phyloP scores from a whole-genome alignment of 2,113 vertebrate species.

The Protobothrops flavoviridis region DNA sequence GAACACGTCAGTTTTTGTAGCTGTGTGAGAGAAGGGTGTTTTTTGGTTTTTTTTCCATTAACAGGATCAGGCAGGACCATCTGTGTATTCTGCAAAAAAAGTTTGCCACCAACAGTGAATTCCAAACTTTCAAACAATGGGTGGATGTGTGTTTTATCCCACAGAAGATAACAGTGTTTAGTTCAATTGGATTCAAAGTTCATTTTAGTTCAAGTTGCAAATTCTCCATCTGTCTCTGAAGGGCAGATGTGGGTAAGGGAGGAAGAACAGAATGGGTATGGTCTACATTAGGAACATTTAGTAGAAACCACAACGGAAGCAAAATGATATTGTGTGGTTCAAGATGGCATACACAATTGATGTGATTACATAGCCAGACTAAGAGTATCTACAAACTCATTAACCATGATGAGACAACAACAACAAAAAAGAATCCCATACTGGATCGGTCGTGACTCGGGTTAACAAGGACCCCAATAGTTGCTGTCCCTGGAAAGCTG shows the following conservation, averaged over 20 bases:
- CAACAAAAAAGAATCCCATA: background rate
- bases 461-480: background rate
- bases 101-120: slow-evolving; percentile 68
- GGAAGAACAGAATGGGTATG: background rate
- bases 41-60: slow-evolving; percentile 79
- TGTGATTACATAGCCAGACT: background rate
- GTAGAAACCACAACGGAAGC: background rate
- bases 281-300: background rate
- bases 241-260: background rate
- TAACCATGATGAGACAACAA: background rate
- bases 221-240: slow-evolving; percentile 29
- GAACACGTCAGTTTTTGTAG: slow-evolving; percentile 76
- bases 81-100: slow-evolving; percentile 75
- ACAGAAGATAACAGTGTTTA: slow-evolving; percentile 14
- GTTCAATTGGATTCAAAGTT: slow-evolving; percentile 41
- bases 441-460: background rate
- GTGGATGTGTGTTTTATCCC: slow-evolving; percentile 43
- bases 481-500: no score
- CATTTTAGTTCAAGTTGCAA: slow-evolving; percentile 28
- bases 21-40: slow-evolving; percentile 56
- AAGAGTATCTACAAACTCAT: background rate
- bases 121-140: slow-evolving; percentile 64
- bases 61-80: slow-evolving; percentile 82
- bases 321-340: background rate
- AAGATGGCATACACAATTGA: background rate